Evolutionary conservation across 2,888 invertebrate species (phyloP).

Genomic region (Escarpia spicata): DNA sequence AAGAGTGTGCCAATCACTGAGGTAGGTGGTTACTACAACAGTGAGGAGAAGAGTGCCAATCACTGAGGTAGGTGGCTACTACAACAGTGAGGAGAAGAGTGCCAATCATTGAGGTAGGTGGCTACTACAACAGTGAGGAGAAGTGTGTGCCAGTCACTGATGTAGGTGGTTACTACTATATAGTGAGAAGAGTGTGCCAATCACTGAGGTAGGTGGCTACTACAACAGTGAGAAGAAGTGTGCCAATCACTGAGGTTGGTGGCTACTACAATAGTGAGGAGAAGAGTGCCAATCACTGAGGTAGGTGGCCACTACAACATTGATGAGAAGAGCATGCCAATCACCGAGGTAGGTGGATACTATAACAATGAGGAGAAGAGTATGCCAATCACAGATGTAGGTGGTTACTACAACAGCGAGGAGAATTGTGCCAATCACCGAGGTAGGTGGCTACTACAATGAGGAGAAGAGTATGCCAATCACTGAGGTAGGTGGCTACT

Average conservation of each 20-base stretch:
- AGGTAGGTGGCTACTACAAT: no score
- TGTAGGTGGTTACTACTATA: no score
- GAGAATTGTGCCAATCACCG: background rate
- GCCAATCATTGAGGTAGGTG: constrained; percentile 69
- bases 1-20: constrained; percentile 67
- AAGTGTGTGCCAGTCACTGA: background rate
- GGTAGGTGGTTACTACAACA: constrained; percentile 76
- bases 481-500: constrained; percentile 75
- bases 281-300: constrained; percentile 67
- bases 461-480: constrained; percentile 61
- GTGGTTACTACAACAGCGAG: constrained; percentile 74
- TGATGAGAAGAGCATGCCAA: background rate
- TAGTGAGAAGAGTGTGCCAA: constrained; percentile 60
- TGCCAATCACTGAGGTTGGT: no score
- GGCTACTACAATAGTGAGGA: no score
- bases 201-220: constrained; percentile 73
- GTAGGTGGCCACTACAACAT: constrained; percentile 75
- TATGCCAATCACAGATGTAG: constrained; percentile 69
- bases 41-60: background rate
- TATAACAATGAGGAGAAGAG: constrained; percentile 38
- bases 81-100: constrained; percentile 42
- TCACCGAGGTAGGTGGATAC: no score
- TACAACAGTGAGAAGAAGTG: constrained; percentile 67
- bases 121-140: constrained; percentile 72
- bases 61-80: no score